phyloP scores from a whole-genome alignment of 2,888 invertebrate genomes.

The Mythimna loreyi region DNA sequence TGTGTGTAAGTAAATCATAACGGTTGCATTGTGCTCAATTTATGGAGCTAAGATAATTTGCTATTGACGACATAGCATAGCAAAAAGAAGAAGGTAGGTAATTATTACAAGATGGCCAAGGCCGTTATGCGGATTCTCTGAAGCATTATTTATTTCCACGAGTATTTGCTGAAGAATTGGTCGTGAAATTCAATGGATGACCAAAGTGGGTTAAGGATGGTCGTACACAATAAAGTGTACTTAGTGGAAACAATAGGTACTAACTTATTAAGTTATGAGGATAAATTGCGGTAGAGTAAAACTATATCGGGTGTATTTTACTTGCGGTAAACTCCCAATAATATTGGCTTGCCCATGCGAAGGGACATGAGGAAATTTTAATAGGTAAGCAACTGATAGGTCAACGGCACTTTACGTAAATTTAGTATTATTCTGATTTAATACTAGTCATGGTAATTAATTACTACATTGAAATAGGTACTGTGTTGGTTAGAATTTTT shows the following conservation, averaged over 20 bases:
- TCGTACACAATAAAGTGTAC: conserved; percentile 31
- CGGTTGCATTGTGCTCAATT: conserved; percentile 31
- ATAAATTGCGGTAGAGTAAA: conserved; percentile 43
- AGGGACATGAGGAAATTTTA: conserved; percentile 47
- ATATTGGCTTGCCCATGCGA: not conserved
- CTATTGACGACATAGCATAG: conserved; percentile 28
- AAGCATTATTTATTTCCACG: conserved; percentile 44
- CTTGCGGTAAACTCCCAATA: conserved; percentile 33
- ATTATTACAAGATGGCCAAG: conserved; percentile 52
- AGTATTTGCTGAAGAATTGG: conserved; percentile 30
- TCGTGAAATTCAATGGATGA: conserved; percentile 45
- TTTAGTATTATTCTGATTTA: conserved; percentile 6
- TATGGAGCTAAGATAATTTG: conserved; percentile 29
- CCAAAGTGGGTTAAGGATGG: conserved; percentile 60
- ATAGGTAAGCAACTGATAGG: conserved; percentile 3
- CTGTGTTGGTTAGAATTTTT: not conserved
- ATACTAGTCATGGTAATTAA: not conserved
- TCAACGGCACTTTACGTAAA: conserved; percentile 14
- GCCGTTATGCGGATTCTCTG: conserved; percentile 44
- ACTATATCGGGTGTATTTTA: not conserved
- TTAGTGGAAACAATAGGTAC: conserved; percentile 43
- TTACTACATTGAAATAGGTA: conserved; percentile 1
- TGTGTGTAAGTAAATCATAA: conserved; percentile 22
- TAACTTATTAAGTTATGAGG: conserved; percentile 59
- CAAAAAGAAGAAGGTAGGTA: conserved; percentile 41